These are phyloP conservation scores for Ptilonorhynchus violaceus DNA, from an alignment of 2,113 vertebrate species.

Conservation along the genomic window DNA sequence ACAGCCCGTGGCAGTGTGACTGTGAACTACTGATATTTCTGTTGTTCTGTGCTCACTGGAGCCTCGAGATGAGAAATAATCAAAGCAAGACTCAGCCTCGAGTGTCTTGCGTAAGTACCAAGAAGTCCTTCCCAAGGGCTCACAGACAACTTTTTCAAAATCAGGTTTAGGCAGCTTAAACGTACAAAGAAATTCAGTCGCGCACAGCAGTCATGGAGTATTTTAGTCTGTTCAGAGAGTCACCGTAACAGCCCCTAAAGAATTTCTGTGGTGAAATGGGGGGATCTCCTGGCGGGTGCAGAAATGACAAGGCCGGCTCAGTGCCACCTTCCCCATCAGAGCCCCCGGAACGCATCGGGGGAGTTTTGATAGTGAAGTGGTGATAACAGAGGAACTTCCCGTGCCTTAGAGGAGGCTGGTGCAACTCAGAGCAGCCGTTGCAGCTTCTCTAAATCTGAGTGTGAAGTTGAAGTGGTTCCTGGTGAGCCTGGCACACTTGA, in stretches of 20 bases:
- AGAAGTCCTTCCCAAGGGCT: background rate
- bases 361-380: background rate
- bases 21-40: slow-evolving; percentile 24
- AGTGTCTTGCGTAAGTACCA: background rate
- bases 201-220: accelerated
- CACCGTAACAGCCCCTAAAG: background rate
- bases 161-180: background rate
- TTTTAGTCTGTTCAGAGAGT: background rate
- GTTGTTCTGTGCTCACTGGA: background rate
- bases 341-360: accelerated
- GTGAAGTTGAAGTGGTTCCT: background rate
- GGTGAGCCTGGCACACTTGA: background rate
- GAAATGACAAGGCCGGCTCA: background rate
- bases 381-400: background rate
- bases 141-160: background rate
- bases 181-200: background rate
- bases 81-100: background rate
- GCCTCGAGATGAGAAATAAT: background rate
- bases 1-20: background rate
- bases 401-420: background rate
- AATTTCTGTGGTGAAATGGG: background rate
- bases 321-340: background rate
- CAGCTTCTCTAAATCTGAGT: background rate
- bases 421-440: background rate
- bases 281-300: background rate